These are phyloP conservation scores for Sebastes diploproa DNA, from an alignment of 2,797 vertebrate genomes.

Conservation along the genomic window DNA sequence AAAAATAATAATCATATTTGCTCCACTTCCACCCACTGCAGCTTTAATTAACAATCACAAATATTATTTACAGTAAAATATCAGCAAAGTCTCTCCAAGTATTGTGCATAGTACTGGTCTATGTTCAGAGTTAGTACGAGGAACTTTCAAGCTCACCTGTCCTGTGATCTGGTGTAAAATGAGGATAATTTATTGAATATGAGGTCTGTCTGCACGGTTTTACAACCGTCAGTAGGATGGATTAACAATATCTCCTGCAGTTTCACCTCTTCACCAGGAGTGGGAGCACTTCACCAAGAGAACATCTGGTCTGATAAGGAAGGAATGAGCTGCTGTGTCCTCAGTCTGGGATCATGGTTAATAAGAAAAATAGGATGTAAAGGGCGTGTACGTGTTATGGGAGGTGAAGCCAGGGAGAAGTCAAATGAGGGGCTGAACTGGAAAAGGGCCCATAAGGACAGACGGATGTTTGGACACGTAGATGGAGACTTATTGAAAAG, in stretches of 20 bases:
- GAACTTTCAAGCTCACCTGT: not conserved
- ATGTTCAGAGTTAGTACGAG: not conserved
- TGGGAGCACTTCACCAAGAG: slow-evolving; percentile 84
- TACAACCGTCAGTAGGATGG: not conserved
- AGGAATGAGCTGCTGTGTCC: slow-evolving; percentile 72
- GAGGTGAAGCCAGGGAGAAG: not conserved
- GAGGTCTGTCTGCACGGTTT: not conserved
- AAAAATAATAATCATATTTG: no score
- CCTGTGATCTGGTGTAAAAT: not conserved
- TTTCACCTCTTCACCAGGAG: slow-evolving; percentile 72
- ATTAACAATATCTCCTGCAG: slow-evolving; percentile 59
- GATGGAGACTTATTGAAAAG: not conserved
- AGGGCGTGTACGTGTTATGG: slow-evolving; percentile 8
- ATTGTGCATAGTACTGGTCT: not conserved
- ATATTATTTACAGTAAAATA: not conserved
- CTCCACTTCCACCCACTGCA: no score
- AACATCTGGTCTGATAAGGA: slow-evolving; percentile 75
- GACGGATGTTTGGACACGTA: not conserved
- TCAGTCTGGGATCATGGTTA: slow-evolving; percentile 79
- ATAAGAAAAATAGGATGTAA: not conserved
- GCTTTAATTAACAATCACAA: not conserved
- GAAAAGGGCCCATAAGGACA: not conserved
- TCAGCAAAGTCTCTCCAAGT: not conserved
- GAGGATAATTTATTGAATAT: not conserved
- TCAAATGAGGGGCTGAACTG: not conserved